Percentiles rank a stretch among this genome's conserved stretches.
phyloP scores from a whole-genome alignment of 2,888 invertebrate species.

The Marasmarcha lunaedactyla region DNA sequence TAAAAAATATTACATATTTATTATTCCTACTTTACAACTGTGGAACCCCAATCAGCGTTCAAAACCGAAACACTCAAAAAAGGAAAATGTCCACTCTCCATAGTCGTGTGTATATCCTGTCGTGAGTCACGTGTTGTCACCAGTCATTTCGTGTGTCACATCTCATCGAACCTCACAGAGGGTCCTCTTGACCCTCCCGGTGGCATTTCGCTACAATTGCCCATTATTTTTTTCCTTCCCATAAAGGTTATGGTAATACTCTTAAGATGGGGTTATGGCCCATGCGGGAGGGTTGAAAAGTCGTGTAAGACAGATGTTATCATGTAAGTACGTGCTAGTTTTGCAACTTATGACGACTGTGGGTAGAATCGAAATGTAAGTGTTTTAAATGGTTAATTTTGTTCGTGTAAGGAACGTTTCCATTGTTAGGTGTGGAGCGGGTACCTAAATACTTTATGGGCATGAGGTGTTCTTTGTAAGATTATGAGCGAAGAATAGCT shows the following conservation, averaged over 20 bases:
- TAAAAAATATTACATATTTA: no score
- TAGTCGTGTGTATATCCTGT: slow-evolving; percentile 5
- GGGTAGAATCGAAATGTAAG: slow-evolving; percentile 31
- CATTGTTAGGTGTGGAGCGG: no score
- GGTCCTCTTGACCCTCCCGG: slow-evolving; percentile 43
- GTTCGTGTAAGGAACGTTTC: no score
- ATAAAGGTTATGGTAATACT: slow-evolving; percentile 62
- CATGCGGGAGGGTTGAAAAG: slow-evolving; percentile 13
- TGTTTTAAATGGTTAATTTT: neutral
- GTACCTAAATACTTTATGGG: no score
- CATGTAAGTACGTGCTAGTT: slow-evolving; percentile 21
- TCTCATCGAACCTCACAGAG: slow-evolving; percentile 49
- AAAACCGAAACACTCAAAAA: no score
- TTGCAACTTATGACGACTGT: slow-evolving; percentile 24
- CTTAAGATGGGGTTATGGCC: slow-evolving; percentile 42
- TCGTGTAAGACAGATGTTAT: slow-evolving; percentile 49
- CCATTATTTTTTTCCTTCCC: slow-evolving; percentile 56
- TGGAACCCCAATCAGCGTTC: no score
- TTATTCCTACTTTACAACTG: no score
- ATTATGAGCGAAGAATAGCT: no score
- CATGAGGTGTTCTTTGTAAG: no score
- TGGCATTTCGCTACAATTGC: slow-evolving; percentile 39
- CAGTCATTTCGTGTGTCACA: slow-evolving; percentile 64
- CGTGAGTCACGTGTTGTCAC: slow-evolving; percentile 57
- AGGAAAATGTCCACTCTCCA: no score